These are phyloP conservation scores for Frankliniella fusca DNA, from an alignment of 2,888 invertebrate genomes.

Conservation along the genomic window DNA sequence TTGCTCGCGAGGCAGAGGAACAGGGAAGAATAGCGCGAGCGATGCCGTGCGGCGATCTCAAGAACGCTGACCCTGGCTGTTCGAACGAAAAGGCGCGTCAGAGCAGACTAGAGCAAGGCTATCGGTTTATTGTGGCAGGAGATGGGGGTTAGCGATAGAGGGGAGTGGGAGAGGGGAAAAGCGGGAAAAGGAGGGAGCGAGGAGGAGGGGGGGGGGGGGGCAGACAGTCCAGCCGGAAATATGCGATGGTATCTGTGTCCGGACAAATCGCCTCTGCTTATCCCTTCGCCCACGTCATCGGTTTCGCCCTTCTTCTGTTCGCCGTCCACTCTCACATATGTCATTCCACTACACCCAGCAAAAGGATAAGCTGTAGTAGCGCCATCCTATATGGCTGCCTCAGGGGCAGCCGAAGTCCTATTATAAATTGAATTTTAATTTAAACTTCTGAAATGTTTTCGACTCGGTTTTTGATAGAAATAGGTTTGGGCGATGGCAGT, in stretches of 20 bases:
- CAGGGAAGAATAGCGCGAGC: background rate
- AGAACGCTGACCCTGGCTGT: background rate
- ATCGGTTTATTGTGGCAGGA: background rate
- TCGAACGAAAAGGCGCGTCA: background rate
- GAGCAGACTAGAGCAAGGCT: background rate
- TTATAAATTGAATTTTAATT: too few species aligned
- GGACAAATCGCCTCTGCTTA: constrained; percentile 14
- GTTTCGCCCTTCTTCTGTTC: background rate
- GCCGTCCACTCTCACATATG: background rate
- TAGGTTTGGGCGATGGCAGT: too few species aligned
- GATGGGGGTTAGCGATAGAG: background rate
- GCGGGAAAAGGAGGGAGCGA: background rate
- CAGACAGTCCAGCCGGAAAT: background rate
- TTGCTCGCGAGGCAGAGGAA: too few species aligned
- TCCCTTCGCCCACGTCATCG: background rate
- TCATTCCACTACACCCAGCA: too few species aligned
- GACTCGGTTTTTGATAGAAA: too few species aligned
- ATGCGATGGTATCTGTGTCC: constrained; percentile 24
- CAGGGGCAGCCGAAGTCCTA: too few species aligned
- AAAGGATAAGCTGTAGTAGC: too few species aligned
- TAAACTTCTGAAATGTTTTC: too few species aligned
- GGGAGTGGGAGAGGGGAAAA: background rate
- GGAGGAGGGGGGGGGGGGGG: background rate
- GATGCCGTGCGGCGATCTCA: background rate
- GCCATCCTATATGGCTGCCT: too few species aligned